Evolutionary conservation across 1,140 invertebrate genomes (phyloP), one percentile per base, ranked within the genome.

Genomic region (Ectropis grisescens): DNA sequence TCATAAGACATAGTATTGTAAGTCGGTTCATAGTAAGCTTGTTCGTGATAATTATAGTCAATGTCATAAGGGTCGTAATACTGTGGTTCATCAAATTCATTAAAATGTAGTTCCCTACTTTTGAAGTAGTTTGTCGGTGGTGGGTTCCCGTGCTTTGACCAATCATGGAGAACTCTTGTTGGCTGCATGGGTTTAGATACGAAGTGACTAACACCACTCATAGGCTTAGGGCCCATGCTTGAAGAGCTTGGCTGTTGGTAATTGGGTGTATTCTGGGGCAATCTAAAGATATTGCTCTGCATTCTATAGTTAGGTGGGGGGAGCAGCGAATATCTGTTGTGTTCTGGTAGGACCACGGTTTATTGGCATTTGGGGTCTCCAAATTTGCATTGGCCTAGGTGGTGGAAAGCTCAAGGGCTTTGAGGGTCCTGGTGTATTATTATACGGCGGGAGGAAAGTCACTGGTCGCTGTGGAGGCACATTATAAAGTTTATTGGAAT

Each of bases 71-170:
- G 25, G 11, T 28, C 5, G 14, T 42, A 16, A 30, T 41, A 40
- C n/a, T 29, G n/a, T 26, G 4, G 10, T 26, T 11, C 31, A 5
- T 16, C 22, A 13, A 16, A 32, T 15, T 48, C 37, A 19, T 50
- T 50, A 28, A 36, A 33, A n/a, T 45, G 41, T 3, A 50, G 3
- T 23, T 50, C 47, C 8, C 30, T 29, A 19, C 31, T 15, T 19
- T 46, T 46, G 23, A 46, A 50, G 25, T 50, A 50, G 22, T 46
- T 50, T 24, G 37, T 30, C 7, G 47, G 42, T 10, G 47, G 47
- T 12, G 47, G 47, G 19, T 50, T 50, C 8, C 47, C 47, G 11
- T 12, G 15, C 15, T 22, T 38, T 15, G 12, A 16, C 47, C 47
- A 50, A 29, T 50, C 42, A 30, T 50, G 38, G 16, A 34, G 33